Percentiles rank a stretch among this genome's conserved stretches.
These are phyloP conservation scores for Scleropages formosus DNA, from an alignment of 2,797 vertebrate genomes.

Conservation along the genomic window DNA sequence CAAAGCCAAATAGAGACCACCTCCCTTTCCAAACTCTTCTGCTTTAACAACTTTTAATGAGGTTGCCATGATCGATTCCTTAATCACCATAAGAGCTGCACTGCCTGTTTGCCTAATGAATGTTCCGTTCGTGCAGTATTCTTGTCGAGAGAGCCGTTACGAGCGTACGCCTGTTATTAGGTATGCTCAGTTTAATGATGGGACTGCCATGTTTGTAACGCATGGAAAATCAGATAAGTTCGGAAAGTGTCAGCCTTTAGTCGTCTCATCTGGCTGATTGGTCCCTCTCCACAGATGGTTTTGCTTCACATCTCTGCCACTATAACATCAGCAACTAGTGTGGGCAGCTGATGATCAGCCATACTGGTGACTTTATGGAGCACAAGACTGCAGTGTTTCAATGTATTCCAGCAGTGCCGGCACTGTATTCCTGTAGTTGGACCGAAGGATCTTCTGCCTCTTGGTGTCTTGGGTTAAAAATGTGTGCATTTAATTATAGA, in stretches of 20 bases:
- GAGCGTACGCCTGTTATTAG: conserved; percentile 12
- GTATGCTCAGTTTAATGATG: conserved; percentile 17
- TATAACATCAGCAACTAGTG: background rate
- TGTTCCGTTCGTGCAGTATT: background rate
- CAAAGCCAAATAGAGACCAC: background rate
- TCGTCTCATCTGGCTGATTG: background rate
- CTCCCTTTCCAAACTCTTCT: background rate
- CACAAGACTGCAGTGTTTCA: background rate
- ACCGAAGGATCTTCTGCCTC: background rate
- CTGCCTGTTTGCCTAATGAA: background rate
- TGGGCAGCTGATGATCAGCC: background rate
- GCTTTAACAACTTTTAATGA: conserved; percentile 10
- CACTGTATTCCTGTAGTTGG: background rate
- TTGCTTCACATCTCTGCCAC: background rate
- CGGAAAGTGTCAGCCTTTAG: background rate
- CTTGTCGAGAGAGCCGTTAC: conserved; percentile 12
- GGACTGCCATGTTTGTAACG: background rate
- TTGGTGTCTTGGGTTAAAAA: background rate
- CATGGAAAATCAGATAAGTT: conserved; percentile 4
- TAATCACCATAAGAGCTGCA: conserved; percentile 1
- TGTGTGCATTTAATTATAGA: too few relatives aligned
- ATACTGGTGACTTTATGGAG: background rate
- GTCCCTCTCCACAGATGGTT: background rate
- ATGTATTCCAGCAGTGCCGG: too few relatives aligned
- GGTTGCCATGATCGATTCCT: background rate